Base-by-base conservation (phyloP, 2,888 invertebrate genomes). In the Lasioglossum lativentre region DNA sequence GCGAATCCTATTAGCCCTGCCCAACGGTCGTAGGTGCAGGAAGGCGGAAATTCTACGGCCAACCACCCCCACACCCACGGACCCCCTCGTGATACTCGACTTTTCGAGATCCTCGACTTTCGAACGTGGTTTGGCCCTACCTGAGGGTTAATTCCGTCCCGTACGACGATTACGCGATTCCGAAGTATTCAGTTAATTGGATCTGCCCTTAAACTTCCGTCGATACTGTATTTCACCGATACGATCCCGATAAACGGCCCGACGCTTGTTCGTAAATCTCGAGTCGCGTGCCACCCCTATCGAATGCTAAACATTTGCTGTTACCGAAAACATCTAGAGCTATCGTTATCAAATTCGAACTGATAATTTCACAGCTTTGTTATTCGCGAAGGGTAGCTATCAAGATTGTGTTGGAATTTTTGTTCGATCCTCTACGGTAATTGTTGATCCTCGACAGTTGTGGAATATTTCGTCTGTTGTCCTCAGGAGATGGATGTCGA, bases 1-100 rank as follows among this genome's bases (percentile, higher is more conserved):
- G 90, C 89, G 92, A 93, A 94, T 94, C 93, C 93, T 93, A 93
- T 94, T 94, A 93, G 91, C 84, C 80, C 84, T 85, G 90, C 85
- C 78, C 91, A 89, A 91, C 87, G 91, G 83, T 82, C 87, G 87
- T 90, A 85, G 87, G 84, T 86, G 90, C 86, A 80, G 88, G 75
- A 82, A 86, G 82, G 83, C 83, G 90, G 85, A 85, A 89, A 91
- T 88, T 90, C 87, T 86, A 81, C 87, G 71, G 75, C 79, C 81
- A 23, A 23, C 68, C 78, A 2, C 23, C 73, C 6, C 38, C 38
- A 6, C 19, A 23, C 47, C 40, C 4, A 40, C 27, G 6, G n/a
- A 52, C 75, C 40, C 6, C 70, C 34, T 3, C 71, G 74, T 79
- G 75, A 74, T 84, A 78, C 85, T 83, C 84, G 87, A 87, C 83